These are phyloP conservation scores for Ceratothoa steindachneri DNA, from an alignment of 2,888 invertebrate species.

Conservation along the genomic window DNA sequence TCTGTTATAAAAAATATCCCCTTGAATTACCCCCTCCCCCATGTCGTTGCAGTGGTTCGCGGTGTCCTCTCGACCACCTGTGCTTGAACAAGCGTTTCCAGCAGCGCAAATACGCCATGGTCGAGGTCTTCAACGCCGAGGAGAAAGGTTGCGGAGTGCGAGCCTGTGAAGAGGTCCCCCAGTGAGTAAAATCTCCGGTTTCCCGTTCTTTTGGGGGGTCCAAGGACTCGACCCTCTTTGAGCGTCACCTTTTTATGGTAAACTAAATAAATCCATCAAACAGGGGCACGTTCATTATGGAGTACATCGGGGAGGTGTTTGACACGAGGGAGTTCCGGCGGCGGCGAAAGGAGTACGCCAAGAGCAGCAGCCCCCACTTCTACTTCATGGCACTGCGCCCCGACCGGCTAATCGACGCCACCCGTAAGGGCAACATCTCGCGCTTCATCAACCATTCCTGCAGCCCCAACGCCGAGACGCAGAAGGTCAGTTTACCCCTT, in stretches of 20 bases:
- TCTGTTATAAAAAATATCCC: no score
- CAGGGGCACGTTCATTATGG: slow-evolving; percentile 92
- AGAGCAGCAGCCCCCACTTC: slow-evolving; percentile 84
- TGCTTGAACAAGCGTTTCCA: slow-evolving; percentile 95
- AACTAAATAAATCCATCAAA: no score
- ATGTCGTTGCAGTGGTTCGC: slow-evolving; percentile 84
- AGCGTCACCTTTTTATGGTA: no score
- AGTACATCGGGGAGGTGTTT: slow-evolving; percentile 84
- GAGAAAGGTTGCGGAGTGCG: slow-evolving; percentile 93
- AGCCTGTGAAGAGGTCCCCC: slow-evolving; percentile 66
- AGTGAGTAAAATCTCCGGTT: slow-evolving; percentile 62
- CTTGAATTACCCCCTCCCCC: no score
- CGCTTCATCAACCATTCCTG: slow-evolving; percentile 99
- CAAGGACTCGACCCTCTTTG: no score
- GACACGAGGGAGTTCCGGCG: slow-evolving; percentile 68
- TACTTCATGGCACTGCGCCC: slow-evolving; percentile 96
- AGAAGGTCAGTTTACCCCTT: slow-evolving; percentile 62
- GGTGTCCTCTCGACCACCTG: slow-evolving; percentile 81
- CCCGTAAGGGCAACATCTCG: slow-evolving; percentile 89
- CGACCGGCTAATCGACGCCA: slow-evolving; percentile 94
- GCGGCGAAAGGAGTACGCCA: slow-evolving; percentile 81
- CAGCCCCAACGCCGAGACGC: slow-evolving; percentile 96
- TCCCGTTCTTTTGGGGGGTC: not conserved
- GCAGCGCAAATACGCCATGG: slow-evolving; percentile 73
- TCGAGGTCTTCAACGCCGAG: slow-evolving; percentile 73